These are phyloP conservation scores for Caenorhabditis drosophilae DNA, from an alignment of 2,888 invertebrate species.

Conservation along the genomic window DNA sequence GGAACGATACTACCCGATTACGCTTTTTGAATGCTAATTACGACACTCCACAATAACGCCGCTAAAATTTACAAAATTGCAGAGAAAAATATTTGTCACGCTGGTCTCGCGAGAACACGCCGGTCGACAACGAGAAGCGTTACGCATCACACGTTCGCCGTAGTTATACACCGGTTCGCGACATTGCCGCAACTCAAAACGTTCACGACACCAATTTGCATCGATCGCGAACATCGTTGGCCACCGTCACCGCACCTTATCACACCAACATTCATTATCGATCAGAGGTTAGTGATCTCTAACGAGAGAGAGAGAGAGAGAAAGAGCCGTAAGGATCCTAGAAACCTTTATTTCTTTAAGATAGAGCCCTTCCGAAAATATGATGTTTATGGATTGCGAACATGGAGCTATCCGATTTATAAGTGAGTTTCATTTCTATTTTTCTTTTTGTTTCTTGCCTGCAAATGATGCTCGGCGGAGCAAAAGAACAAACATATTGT, in stretches of 20 bases:
- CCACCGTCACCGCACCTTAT: conserved; percentile 63
- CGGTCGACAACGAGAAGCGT: conserved; percentile 55
- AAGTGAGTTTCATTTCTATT: conserved; percentile 54
- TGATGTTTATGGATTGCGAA: conserved; percentile 66
- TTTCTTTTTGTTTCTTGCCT: no score
- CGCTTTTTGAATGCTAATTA: background rate
- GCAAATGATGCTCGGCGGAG: no score
- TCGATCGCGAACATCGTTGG: conserved; percentile 59
- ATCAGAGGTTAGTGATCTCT: conserved; percentile 35
- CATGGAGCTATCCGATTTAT: conserved; percentile 68
- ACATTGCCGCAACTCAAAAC: conserved; percentile 47
- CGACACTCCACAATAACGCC: background rate
- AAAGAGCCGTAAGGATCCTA: no score
- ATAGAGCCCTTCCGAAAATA: conserved; percentile 64
- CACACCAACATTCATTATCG: conserved; percentile 64
- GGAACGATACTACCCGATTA: no score
- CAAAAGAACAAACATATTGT: no score
- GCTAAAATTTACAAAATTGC: conserved; percentile 9
- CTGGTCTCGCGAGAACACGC: conserved; percentile 69
- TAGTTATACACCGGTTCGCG: conserved; percentile 67
- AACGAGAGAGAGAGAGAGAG: no score
- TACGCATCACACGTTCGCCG: conserved; percentile 60
- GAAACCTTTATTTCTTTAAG: no score
- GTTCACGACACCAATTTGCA: conserved; percentile 45
- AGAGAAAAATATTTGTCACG: conserved; percentile 65